Evolutionary conservation across 2,113 vertebrate species (phyloP).

Genomic region (Oreotrochilus melanogaster): DNA sequence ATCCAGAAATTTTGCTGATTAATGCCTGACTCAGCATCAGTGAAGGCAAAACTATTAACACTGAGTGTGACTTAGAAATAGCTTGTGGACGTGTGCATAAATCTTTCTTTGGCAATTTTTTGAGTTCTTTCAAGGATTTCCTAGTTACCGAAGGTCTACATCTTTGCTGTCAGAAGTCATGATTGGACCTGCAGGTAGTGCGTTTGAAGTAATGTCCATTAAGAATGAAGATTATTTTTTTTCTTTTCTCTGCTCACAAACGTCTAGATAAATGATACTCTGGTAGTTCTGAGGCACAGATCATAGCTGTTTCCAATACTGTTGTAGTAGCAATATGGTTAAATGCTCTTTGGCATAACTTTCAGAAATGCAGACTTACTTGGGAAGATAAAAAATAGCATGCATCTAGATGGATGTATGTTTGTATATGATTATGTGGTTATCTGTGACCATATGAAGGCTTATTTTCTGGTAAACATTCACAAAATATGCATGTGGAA

Average conservation of each 20-base stretch:
- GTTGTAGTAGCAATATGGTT: background rate
- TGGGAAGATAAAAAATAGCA: background rate
- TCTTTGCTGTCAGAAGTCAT: background rate
- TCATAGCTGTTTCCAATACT: background rate
- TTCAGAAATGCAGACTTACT: background rate
- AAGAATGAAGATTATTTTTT: background rate
- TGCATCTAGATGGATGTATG: background rate
- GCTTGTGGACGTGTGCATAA: background rate
- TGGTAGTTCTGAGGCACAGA: background rate
- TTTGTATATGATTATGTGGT: background rate
- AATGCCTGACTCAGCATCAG: background rate
- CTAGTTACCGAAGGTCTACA: background rate
- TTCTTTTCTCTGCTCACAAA: background rate
- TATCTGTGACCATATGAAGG: background rate
- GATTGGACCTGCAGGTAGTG: background rate
- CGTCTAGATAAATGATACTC: background rate
- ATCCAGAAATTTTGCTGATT: constrained; percentile 19
- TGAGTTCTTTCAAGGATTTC: background rate
- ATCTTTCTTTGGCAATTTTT: background rate
- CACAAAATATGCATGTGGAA: background rate
- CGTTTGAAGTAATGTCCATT: background rate
- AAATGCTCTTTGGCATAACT: background rate
- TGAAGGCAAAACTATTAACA: background rate
- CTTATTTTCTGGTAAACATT: background rate
- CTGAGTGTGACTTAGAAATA: background rate